Evolutionary conservation across 2,113 vertebrate species (phyloP).

Genomic region (Pangasianodon gigas): DNA sequence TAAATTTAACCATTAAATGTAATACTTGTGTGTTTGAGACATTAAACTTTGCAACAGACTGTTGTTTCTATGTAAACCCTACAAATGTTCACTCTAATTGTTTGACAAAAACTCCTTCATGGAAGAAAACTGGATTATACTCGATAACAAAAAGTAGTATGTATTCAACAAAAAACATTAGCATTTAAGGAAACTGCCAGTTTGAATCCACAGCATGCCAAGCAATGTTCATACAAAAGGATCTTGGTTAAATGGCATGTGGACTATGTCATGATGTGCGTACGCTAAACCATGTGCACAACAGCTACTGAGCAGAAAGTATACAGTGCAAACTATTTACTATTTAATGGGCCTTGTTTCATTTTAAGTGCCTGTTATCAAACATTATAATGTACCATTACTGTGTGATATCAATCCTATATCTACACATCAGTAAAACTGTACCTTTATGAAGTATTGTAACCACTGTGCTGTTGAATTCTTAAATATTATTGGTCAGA

Average conservation of each 20-base stretch:
- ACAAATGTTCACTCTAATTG: constrained; percentile 9
- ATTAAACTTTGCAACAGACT: constrained; percentile 3
- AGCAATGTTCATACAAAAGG: constrained; percentile 67
- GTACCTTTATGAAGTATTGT: neutral
- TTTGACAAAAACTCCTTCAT: constrained; percentile 57
- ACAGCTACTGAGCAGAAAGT: constrained; percentile 73
- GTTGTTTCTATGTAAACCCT: constrained; percentile 40
- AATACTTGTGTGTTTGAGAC: constrained; percentile 37
- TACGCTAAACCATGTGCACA: constrained; percentile 74
- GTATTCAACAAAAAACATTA: constrained; percentile 58
- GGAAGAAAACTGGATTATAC: constrained; percentile 61
- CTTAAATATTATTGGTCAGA: neutral
- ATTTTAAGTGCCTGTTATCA: neutral
- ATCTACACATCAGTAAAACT: neutral
- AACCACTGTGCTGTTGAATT: neutral
- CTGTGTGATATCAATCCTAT: neutral
- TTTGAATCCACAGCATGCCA: constrained; percentile 62
- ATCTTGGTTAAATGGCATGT: constrained; percentile 72
- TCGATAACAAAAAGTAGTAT: constrained; percentile 68
- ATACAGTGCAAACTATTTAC: neutral
- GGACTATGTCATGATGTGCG: constrained; percentile 71
- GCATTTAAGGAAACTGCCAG: constrained; percentile 56
- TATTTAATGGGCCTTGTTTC: neutral
- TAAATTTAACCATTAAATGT: constrained; percentile 29
- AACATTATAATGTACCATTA: neutral